Conservation (phyloP, 2,888 invertebrate species). For the Leptura quadrifasciata region DNA sequence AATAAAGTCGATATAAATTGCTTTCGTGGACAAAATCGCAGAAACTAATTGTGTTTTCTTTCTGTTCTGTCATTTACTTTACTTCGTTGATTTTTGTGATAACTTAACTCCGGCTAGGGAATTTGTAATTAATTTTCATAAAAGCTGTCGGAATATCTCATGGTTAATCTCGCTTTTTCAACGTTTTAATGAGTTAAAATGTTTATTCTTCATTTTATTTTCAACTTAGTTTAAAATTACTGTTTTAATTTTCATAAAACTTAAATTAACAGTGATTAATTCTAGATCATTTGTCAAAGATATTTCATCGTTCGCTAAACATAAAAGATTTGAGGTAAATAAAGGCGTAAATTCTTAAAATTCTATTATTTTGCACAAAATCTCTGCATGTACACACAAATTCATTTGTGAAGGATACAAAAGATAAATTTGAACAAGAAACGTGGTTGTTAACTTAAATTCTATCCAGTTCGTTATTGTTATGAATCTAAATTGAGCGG, state of each 20-base stretch:
- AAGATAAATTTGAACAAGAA: not conserved
- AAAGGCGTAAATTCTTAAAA: no score
- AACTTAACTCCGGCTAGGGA: not conserved
- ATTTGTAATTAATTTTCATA: slow-evolving; percentile 1
- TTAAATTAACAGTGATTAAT: not conserved
- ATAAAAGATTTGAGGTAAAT: no score
- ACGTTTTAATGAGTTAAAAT: slow-evolving; percentile 2
- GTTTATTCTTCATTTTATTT: slow-evolving; percentile 3
- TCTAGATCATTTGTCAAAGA: not conserved
- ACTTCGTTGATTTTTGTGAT: not conserved
- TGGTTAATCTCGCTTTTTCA: not conserved
- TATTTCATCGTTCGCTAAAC: no score
- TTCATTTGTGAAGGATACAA: not conserved
- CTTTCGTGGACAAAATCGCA: not conserved
- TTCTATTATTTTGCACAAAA: not conserved
- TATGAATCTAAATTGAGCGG: not conserved
- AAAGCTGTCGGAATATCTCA: not conserved
- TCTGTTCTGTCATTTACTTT: slow-evolving; percentile 2
- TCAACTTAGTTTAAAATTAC: not conserved
- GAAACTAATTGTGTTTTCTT: slow-evolving; percentile 14
- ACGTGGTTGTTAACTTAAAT: not conserved
- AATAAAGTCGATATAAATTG: slow-evolving; percentile 21
- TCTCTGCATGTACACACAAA: not conserved
- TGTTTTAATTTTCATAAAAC: not conserved
- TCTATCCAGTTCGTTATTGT: not conserved